Evolutionary conservation across 2,113 vertebrate species (phyloP), one percentile per base, ranked within the genome.

Genomic region (Scalopus aquaticus): DNA sequence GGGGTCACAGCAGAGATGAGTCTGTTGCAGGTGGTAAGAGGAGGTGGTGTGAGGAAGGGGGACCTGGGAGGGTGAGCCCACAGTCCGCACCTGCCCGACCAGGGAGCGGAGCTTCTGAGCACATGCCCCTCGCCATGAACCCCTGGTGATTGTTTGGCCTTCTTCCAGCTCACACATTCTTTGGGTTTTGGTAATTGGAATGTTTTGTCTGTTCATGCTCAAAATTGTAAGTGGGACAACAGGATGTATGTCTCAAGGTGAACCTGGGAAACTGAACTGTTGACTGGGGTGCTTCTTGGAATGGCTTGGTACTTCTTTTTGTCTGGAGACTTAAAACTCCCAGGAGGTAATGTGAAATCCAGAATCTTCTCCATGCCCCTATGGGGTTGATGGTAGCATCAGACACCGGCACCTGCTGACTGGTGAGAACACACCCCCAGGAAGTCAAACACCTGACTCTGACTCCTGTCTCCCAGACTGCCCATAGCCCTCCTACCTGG

Each of bases 141-240:
- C 42, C 49, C 39, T 54, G 24, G 80, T 39, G 77, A 56, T 22
- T 51, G 7, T 80, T 81, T 87, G n/a, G 39, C 60, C 76, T 94
- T 58, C 80, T 62, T 58, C 58, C n/a, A 37, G 80, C 70, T 77
- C 65, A 49, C n/a, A 58, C 79, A 91, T 97, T 94, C 94, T 86
- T 94, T 46, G 1, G 51, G 93, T 72, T 94, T 90, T 96, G 84
- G 93, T 96, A 92, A 97, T 72, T 0, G 9, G 79, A 78, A 95
- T 96, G 96, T 94, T 96, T 92, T 94, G 94, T 97, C 92, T 97
- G 54, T 67, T 92, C 24, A 49, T 76, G 44, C 90, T 85, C 83
- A 56, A 87, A 86, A 82, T 11, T 1, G 17, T 58, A 84, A 44
- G 70, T 72, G 80, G 84, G 67, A 88, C 70, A 79, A 86, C 54